Conservation (phyloP, 2,797 vertebrate genomes). For the Mormyrops boulengeri region DNA sequence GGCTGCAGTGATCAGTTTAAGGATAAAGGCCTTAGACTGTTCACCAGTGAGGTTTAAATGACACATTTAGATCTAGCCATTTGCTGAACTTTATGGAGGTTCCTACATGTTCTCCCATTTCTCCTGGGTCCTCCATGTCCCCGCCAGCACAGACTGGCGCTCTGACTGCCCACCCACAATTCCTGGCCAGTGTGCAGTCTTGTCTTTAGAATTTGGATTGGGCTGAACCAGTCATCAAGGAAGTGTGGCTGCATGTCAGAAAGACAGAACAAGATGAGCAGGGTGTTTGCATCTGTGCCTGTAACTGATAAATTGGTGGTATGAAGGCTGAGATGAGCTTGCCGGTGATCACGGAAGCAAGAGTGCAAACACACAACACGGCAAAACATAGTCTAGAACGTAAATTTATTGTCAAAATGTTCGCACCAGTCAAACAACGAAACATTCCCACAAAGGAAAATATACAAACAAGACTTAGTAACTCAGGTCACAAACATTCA, state of each 20-base stretch:
- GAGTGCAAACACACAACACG: background rate
- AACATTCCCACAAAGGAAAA: slow-evolving; percentile 43
- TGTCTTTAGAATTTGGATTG: background rate
- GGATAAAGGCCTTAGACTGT: background rate
- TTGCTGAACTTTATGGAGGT: background rate
- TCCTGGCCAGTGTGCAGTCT: background rate
- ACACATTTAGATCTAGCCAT: background rate
- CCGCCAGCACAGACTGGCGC: background rate
- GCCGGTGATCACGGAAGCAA: background rate
- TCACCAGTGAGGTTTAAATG: background rate
- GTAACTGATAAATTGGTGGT: background rate
- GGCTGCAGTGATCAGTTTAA: background rate
- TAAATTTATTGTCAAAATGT: slow-evolving; percentile 22
- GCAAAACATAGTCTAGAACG: background rate
- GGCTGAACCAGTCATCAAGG: background rate
- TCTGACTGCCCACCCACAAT: background rate
- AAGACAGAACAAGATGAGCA: background rate
- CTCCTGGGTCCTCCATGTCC: background rate
- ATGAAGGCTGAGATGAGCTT: background rate
- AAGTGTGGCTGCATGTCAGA: background rate
- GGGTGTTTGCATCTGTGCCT: background rate
- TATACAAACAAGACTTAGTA: slow-evolving; percentile 35
- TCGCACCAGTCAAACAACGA: slow-evolving; percentile 34
- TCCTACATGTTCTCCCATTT: background rate
- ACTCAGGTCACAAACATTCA: slow-evolving; percentile 36